Conservation (phyloP, 2,888 invertebrate genomes). For the Spodoptera exigua region DNA sequence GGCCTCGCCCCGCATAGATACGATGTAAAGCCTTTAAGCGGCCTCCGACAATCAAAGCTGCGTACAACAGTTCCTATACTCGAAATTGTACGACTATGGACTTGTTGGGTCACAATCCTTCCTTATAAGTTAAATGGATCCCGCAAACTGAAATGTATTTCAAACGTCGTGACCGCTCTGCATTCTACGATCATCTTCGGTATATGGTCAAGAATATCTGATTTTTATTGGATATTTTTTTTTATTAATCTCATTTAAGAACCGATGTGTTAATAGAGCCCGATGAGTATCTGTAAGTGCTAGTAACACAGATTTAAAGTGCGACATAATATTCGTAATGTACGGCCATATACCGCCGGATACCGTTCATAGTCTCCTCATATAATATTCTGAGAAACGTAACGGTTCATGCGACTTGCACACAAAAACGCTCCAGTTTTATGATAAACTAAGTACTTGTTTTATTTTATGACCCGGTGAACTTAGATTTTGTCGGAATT, state of each 20-base stretch:
- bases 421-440: constrained; percentile 80
- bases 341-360: constrained; percentile 68
- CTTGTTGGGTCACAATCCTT: constrained; percentile 69
- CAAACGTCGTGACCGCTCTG: constrained; percentile 66
- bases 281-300: constrained; percentile 75
- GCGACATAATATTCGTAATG: constrained; percentile 80
- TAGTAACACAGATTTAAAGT: constrained; percentile 77
- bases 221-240: constrained; percentile 56
- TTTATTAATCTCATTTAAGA: constrained; percentile 70
- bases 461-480: constrained; percentile 72
- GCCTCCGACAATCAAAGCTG: constrained; percentile 78
- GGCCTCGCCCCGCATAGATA: constrained; percentile 76
- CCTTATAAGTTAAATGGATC: constrained; percentile 71
- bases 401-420: constrained; percentile 74
- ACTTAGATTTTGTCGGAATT: constrained; percentile 75
- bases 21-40: constrained; percentile 76
- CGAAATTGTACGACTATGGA: constrained; percentile 65
- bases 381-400: constrained; percentile 78
- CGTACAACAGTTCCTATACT: constrained; percentile 64
- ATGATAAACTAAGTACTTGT: constrained; percentile 71
- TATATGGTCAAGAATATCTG: constrained; percentile 50
- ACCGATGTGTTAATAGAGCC: constrained; percentile 70
- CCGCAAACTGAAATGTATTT: constrained; percentile 65
- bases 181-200: constrained; percentile 54
- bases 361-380: constrained; percentile 78